These are phyloP conservation scores for Planiliza haematocheilus DNA, from an alignment of 2,113 vertebrate species.

Conservation along the genomic window DNA sequence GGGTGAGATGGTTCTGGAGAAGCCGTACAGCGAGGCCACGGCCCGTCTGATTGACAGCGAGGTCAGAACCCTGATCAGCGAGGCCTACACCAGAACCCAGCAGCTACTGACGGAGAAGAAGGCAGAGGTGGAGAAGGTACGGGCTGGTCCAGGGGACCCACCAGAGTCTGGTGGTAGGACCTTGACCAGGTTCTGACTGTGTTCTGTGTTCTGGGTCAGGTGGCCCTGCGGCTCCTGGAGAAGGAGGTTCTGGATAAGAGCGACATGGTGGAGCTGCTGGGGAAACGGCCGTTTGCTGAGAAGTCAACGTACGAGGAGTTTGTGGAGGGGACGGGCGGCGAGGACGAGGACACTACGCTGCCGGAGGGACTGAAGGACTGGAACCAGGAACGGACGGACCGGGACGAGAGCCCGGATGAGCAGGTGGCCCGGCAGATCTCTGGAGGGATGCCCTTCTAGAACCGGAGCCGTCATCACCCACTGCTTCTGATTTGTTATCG, in stretches of 20 bases:
- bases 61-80: constrained; percentile 88
- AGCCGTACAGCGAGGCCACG: constrained; percentile 97
- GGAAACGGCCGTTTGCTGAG: constrained; percentile 92
- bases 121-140: constrained; percentile 94
- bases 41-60: constrained; percentile 94
- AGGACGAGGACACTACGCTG: constrained; percentile 94
- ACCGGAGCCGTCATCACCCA: not conserved
- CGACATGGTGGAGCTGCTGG: constrained; percentile 95
- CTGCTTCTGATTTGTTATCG: no score
- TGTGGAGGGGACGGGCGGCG: constrained; percentile 95
- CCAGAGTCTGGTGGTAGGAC: no score
- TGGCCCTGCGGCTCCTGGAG: constrained; percentile 93
- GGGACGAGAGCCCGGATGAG: constrained; percentile 86
- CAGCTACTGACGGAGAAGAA: constrained; percentile 89
- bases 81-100: constrained; percentile 88
- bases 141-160: no score
- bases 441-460: constrained; percentile 87
- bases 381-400: constrained; percentile 91
- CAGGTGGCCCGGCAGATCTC: constrained; percentile 87
- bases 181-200: not conserved
- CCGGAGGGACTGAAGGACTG: constrained; percentile 97
- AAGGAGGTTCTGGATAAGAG: constrained; percentile 96
- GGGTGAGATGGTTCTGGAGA: constrained; percentile 96
- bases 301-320: constrained; percentile 98
- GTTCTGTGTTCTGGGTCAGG: constrained; percentile 76